Percentiles rank a stretch among this genome's conserved stretches.
Conservation (phyloP, 1,140 invertebrate species). For the Polyergus mexicanus region DNA sequence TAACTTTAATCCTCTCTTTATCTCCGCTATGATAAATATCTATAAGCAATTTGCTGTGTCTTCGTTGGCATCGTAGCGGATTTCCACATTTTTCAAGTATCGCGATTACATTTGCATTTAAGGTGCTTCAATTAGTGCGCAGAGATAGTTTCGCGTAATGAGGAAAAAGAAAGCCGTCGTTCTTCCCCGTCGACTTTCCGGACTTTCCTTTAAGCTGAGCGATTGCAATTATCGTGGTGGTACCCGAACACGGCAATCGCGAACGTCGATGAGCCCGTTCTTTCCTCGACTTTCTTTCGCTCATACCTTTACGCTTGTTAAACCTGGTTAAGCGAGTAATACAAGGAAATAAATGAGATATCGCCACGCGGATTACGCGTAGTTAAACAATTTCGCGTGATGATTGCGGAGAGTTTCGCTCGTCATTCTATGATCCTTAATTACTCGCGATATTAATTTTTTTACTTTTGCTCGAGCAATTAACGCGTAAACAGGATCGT, state of each 20-base stretch:
- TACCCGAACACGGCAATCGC: conserved; percentile 28
- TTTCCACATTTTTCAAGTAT: conserved; percentile 40
- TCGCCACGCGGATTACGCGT: background rate
- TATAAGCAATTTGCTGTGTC: conserved; percentile 47
- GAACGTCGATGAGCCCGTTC: conserved; percentile 25
- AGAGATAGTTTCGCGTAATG: conserved; percentile 34
- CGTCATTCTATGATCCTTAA: conserved; percentile 15
- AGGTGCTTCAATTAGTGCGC: conserved; percentile 56
- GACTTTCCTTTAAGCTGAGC: conserved; percentile 18
- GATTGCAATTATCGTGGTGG: conserved; percentile 61
- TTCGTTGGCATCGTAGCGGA: conserved; percentile 39
- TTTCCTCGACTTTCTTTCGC: conserved; percentile 14
- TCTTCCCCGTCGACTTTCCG: background rate
- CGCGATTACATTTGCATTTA: conserved; percentile 62
- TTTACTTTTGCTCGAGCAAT: background rate
- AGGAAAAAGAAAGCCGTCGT: conserved; percentile 36
- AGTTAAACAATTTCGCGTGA: conserved; percentile 4
- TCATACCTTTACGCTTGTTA: conserved; percentile 60
- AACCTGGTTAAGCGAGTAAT: conserved; percentile 42
- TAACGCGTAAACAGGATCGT: background rate
- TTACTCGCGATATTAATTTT: conserved; percentile 24
- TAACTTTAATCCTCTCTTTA: conserved; percentile 16
- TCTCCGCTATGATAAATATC: conserved; percentile 27
- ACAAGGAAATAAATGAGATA: conserved; percentile 19
- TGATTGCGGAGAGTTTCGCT: background rate